phyloP scores from a whole-genome alignment of 35 echinoderm and acorn worm genomes.

The Strongylocentrotus purpuratus region DNA sequence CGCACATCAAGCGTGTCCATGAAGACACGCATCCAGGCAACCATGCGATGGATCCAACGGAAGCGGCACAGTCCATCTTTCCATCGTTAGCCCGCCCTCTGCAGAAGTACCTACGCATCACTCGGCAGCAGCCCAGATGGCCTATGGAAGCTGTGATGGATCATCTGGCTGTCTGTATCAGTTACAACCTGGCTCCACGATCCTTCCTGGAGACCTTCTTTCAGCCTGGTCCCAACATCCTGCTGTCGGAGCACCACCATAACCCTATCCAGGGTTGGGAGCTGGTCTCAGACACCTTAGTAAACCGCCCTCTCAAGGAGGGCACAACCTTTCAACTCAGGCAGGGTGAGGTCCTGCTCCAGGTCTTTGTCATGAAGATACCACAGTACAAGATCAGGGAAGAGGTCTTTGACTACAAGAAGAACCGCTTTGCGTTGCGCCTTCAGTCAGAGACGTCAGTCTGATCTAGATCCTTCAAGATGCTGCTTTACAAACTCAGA shows the following conservation, averaged over 20 bases:
- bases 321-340: slow-evolving; percentile 87
- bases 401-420: slow-evolving; percentile 93
- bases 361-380: slow-evolving; percentile 91
- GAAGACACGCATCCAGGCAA: slow-evolving; percentile 73
- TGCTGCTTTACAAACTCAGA: not conserved
- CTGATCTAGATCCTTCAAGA: slow-evolving; percentile 33
- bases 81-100: slow-evolving; percentile 91
- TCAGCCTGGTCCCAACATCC: slow-evolving; percentile 79
- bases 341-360: slow-evolving; percentile 76
- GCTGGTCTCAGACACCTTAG: slow-evolving; percentile 85
- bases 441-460: slow-evolving; percentile 97
- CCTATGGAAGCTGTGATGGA: slow-evolving; percentile 90
- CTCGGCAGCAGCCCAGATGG: slow-evolving; percentile 96
- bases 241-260: slow-evolving; percentile 66
- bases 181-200: slow-evolving; percentile 89
- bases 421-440: slow-evolving; percentile 87
- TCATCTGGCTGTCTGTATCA: slow-evolving; percentile 92
- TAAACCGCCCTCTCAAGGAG: slow-evolving; percentile 76
- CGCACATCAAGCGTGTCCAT: slow-evolving; percentile 88
- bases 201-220: slow-evolving; percentile 95
- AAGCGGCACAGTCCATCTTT: slow-evolving; percentile 96
- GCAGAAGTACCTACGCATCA: slow-evolving; percentile 98
- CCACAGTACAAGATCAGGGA: slow-evolving; percentile 90
- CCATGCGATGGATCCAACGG: slow-evolving; percentile 92
- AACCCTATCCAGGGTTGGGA: slow-evolving; percentile 73